These are phyloP conservation scores for Rhadinocentrus ornatus DNA, from an alignment of 2,797 vertebrate species.

Conservation along the genomic window DNA sequence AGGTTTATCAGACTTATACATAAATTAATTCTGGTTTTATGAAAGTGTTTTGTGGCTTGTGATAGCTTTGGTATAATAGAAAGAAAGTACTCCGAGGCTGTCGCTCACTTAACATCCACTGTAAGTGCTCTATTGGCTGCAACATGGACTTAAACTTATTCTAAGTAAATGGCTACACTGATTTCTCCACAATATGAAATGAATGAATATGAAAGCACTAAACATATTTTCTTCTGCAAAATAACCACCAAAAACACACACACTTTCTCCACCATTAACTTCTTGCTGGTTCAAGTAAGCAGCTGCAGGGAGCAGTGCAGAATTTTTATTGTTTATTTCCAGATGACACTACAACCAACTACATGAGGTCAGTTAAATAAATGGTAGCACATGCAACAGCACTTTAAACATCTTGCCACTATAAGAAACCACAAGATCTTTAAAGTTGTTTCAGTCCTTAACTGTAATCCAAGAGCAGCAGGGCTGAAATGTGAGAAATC, in stretches of 20 bases:
- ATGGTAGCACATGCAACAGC: constrained; percentile 16
- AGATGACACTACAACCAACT: constrained; percentile 6
- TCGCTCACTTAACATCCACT: constrained; percentile 42
- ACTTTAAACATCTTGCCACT: neutral
- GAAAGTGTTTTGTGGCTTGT: constrained; percentile 7
- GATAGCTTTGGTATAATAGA: constrained; percentile 27
- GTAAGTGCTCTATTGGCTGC: constrained; percentile 58
- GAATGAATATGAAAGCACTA: constrained; percentile 16
- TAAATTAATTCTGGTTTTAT: constrained; percentile 20
- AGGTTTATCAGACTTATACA: constrained; percentile 1
- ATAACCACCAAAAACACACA: constrained; percentile 2
- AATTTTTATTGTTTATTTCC: constrained; percentile 7
- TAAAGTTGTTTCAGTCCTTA: constrained; percentile 41
- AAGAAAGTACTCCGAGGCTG: constrained; percentile 7
- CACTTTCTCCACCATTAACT: constrained; percentile 31
- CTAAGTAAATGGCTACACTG: constrained; percentile 17
- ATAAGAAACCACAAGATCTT: constrained; percentile 46
- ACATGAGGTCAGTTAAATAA: constrained; percentile 22
- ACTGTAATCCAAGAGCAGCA: constrained; percentile 40
- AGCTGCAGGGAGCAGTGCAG: neutral
- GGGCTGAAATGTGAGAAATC: constrained; percentile 34
- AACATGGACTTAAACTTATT: constrained; percentile 9
- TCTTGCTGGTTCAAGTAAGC: constrained; percentile 5
- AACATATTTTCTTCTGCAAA: constrained; percentile 14
- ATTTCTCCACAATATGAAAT: constrained; percentile 31